These are phyloP conservation scores for Sitobion miscanthi DNA, from an alignment of 1,140 invertebrate species.

Conservation along the genomic window DNA sequence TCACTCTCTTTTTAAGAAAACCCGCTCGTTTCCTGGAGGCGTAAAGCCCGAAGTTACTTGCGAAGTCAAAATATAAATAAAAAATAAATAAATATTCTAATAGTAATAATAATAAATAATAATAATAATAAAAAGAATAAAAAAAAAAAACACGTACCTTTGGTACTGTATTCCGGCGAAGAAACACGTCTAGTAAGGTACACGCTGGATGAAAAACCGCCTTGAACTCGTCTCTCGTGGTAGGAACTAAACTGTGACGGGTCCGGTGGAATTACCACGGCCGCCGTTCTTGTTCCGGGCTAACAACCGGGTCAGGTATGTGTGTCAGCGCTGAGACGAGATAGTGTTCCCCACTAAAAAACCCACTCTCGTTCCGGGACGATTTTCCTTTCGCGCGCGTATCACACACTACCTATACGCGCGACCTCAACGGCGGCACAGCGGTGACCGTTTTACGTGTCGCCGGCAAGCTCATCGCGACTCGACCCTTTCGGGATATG, in stretches of 20 bases:
- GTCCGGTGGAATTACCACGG: slow-evolving; percentile 37
- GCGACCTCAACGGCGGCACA: not conserved
- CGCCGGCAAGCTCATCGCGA: not conserved
- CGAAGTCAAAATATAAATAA: slow-evolving; percentile 7
- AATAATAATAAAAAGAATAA: not conserved
- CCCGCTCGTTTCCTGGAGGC: not conserved
- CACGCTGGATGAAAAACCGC: slow-evolving; percentile 34
- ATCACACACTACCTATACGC: no score
- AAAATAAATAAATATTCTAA: not conserved
- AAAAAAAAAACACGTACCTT: slow-evolving; percentile 24
- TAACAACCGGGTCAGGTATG: slow-evolving; percentile 56
- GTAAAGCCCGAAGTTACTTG: not conserved
- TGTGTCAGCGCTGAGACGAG: slow-evolving; percentile 31
- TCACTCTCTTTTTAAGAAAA: slow-evolving; percentile 18
- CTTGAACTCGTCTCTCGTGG: slow-evolving; percentile 52
- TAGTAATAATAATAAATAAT: not conserved
- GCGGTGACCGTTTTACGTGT: slow-evolving; percentile 1
- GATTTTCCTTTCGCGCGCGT: slow-evolving; percentile 39
- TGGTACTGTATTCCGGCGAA: slow-evolving; percentile 19
- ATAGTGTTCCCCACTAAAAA: slow-evolving; percentile 47
- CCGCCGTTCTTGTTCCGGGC: slow-evolving; percentile 54
- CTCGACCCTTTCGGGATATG: not conserved
- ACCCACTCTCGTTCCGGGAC: slow-evolving; percentile 51
- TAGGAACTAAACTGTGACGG: slow-evolving; percentile 46
- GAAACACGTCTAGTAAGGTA: not conserved